Evolutionary conservation across 2,797 vertebrate species (phyloP).

Genomic region (Vultur gryphus): DNA sequence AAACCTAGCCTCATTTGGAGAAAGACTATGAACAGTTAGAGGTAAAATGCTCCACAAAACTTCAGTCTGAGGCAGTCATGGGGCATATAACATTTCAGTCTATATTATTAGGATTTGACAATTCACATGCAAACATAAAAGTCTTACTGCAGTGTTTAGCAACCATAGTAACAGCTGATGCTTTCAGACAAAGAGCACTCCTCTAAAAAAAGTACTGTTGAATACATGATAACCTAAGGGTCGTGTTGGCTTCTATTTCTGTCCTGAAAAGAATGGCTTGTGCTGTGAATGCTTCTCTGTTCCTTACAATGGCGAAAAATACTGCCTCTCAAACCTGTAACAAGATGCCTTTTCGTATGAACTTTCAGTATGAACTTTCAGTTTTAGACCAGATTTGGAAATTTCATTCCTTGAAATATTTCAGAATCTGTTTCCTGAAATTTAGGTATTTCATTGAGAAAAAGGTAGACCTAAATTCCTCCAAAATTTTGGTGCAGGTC

Average conservation of each 20-base stretch:
- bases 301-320: background rate
- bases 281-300: background rate
- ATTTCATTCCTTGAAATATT: background rate
- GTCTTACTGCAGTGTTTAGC: conserved; percentile 15
- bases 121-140: conserved; percentile 17
- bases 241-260: background rate
- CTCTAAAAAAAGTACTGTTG: background rate
- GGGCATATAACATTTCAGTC: background rate
- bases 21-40: background rate
- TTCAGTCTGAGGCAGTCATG: background rate
- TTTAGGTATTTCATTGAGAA: background rate
- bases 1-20: background rate
- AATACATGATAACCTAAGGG: conserved; percentile 9
- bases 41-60: background rate
- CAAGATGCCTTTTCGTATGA: background rate
- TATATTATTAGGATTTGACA: background rate
- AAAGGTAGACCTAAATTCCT: background rate
- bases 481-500: background rate
- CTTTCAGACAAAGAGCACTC: background rate
- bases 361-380: background rate
- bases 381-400: background rate
- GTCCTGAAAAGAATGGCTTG: background rate
- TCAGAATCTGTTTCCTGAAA: background rate
- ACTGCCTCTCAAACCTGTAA: background rate
- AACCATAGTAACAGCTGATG: conserved; percentile 47